phyloP scores from a whole-genome alignment of 2,113 vertebrate genomes.

The Meleagris gallopavo region DNA sequence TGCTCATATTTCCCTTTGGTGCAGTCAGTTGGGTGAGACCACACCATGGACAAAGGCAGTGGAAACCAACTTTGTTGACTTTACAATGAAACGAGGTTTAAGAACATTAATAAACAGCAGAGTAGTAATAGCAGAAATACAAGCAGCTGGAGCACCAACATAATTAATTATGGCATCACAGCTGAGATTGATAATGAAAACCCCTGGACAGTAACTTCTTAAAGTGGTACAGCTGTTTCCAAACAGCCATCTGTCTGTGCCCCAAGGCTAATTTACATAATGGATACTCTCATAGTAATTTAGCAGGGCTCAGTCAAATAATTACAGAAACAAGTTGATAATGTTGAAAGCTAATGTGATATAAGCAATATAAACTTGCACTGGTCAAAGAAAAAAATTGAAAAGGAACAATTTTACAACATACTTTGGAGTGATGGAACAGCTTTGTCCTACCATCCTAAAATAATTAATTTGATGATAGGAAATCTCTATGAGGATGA shows the following conservation, averaged over 20 bases:
- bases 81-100: neutral
- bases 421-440: neutral
- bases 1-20: neutral
- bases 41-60: neutral
- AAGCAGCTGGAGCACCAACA: slow-evolving; percentile 44
- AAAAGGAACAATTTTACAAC: neutral
- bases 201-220: slow-evolving; percentile 39
- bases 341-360: neutral
- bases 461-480: neutral
- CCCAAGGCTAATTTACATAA: neutral
- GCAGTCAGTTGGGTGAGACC: neutral
- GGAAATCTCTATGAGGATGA: neutral
- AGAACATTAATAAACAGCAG: neutral
- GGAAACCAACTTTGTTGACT: neutral
- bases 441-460: neutral
- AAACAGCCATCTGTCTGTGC: slow-evolving; percentile 21
- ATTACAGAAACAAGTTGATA: neutral
- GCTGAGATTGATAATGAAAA: slow-evolving; percentile 48
- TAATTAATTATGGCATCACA: slow-evolving; percentile 41
- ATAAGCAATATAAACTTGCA: neutral
- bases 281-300: slow-evolving; percentile 2
- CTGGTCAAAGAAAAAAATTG: neutral
- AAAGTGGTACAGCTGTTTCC: slow-evolving; percentile 30
- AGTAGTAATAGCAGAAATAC: neutral
- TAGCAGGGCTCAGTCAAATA: neutral